Evolutionary conservation across 2,888 invertebrate species (phyloP).

Genomic region (Drosophila robusta): DNA sequence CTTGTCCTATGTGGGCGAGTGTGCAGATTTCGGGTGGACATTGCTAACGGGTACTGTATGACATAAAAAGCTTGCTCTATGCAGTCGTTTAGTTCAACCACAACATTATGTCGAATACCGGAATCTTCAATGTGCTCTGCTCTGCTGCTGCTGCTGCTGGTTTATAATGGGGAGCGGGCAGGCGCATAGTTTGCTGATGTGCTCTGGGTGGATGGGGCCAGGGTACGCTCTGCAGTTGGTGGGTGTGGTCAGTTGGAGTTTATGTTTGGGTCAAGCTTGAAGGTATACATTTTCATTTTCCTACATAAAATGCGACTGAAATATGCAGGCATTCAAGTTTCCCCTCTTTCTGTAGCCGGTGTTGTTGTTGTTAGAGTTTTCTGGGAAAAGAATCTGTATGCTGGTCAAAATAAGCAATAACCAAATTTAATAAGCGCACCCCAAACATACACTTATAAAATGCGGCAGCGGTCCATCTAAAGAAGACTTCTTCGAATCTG

Average conservation of each 20-base stretch:
- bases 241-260: constrained; percentile 58
- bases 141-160: constrained; percentile 21
- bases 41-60: constrained; percentile 47
- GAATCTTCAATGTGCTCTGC: constrained; percentile 76
- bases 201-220: not conserved
- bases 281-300: constrained; percentile 70
- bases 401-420: constrained; percentile 25
- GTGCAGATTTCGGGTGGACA: constrained; percentile 35
- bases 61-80: constrained; percentile 78
- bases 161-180: constrained; percentile 43
- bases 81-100: constrained; percentile 81
- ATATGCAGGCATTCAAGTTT: constrained; percentile 65
- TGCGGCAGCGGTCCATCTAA: constrained; percentile 10
- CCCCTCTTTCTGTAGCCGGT: constrained; percentile 9
- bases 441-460: constrained; percentile 32
- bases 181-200: constrained; percentile 46
- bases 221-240: constrained; percentile 21
- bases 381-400: constrained; percentile 13
- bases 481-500: constrained; percentile 1
- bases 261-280: constrained; percentile 74
- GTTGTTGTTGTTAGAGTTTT: constrained; percentile 32
- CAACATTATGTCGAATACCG: constrained; percentile 81
- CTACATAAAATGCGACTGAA: constrained; percentile 63
- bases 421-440: constrained; percentile 50
- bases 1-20: constrained; percentile 5